Evolutionary conservation across 2,113 vertebrate genomes (phyloP), one percentile per base, ranked within the genome.

Genomic region (Pterophyllum scalare): DNA sequence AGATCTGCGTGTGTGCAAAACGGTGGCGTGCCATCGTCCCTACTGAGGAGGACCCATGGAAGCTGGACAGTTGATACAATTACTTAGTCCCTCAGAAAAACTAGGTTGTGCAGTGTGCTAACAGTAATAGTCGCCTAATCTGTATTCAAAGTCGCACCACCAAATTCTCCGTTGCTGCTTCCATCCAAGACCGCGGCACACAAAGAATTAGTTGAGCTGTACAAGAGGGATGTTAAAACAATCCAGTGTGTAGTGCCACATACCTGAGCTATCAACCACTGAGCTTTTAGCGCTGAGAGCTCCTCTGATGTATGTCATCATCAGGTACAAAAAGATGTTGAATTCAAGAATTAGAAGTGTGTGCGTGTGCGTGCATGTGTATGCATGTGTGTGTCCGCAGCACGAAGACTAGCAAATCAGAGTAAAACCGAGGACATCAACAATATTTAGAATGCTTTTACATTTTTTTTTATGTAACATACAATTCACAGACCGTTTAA

Each of bases 241-340:
- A 57, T 33, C 58, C 58, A 6, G 11, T 20, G 43, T 78, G 57
- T 64, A 89, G 85, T 38, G 84, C 79, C 75, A 74, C 89, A 88
- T 92, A 92, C 88, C 87, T 84, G 85, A 81, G 86, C 87, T 84
- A 86, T 85, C 85, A 87, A 84, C 80, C 64, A 60, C 76, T 15
- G 67, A 77, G 81, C 79, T 33, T 78, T 89, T 57, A 7, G 20
- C 74, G 31, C 35, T 24, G 67, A 86, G 61, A 49, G 84, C 35
- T 83, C 49, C 70, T 70, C 17, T 86, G 89, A 81, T 93, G 90
- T 82, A 84, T 80, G 88, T 86, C 80, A 85, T 75, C 46, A 31
- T 24, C 62, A 5, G 90, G 90, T 81, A n/a, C 85, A 86, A 60
- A 82, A 74, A 43, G 70, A 82, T 78, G 80, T 83, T 85, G 67